Evolutionary conservation across 2,888 invertebrate genomes (phyloP), one percentile per base, ranked within the genome.

Genomic region (Odontomyia ornata): DNA sequence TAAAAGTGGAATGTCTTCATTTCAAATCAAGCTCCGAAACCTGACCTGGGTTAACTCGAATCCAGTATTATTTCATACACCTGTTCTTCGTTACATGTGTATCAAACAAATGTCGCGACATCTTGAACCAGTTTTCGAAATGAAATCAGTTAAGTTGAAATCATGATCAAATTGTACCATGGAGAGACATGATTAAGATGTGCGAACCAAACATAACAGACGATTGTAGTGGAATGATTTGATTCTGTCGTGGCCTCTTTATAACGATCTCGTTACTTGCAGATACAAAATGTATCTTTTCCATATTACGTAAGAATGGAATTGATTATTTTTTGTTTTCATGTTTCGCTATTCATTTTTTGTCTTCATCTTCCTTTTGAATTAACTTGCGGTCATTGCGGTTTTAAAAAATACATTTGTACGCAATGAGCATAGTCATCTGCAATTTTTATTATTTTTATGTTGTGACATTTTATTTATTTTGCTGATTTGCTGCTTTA

Each of bases 41-140:
- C 36, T 36, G 36, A 36, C 9, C 36, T 36, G 36, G 36, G 36
- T 36, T 5, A 36, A 36, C 9, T 36, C 9, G 9, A 36, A 36
- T 36, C 5, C 3, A 36, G 36, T 9, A 36, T 36, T 36, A 36
- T 36, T 9, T 36, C 9, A 5, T 36, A 3, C 36, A 36, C 36
- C 36, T 36, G 36, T 36, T 36, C 36, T 5, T 36, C 36, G n/a
- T n/a, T n/a, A 5, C 36, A 36, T 36, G 36, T 9, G n/a, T 9
- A 36, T 36, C 36, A 36, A 36, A 36, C 36, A 36, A 36, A 36
- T 36, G 36, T 36, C 36, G 71, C 71, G 28, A 56, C 15, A 21
- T 57, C 73, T 73, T 73, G 60, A 73, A 73, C 73, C 57, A 73
- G 73, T 73, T 73, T 36, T 60, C 30, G 25, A 52, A 72, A 30